Evolutionary conservation across 2,797 vertebrate species (phyloP), one percentile per base, ranked within the genome.

Genomic region (Scarus forsteni): DNA sequence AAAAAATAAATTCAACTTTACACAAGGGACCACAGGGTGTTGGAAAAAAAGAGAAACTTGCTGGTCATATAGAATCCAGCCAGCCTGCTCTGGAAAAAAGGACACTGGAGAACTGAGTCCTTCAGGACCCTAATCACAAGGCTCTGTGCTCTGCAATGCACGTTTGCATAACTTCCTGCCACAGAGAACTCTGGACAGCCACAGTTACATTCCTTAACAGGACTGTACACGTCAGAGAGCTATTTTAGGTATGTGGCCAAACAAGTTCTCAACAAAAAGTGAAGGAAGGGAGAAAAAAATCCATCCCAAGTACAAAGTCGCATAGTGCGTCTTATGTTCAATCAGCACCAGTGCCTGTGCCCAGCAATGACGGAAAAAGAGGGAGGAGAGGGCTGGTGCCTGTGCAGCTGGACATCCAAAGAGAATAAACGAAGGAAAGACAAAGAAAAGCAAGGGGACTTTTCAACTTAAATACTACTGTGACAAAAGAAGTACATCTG

Each of bases 221-320:
- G 95, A 95, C 93, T 86, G 92, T 93, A 94, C 95, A 95, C 42
- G 89, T 95, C 94, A 95, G 92, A 93, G 90, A 94, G 94, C 94
- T 93, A 97, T 96, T 93, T 95, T 90, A 95, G 94, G 93, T 93
- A 96, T 95, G 94, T 86, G 89, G 94, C 95, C 93, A 89, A 95
- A 94, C 94, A 91, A 94, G 94, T 94, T 93, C 84, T 86, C 89
- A 85, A 93, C 89, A 92, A 90, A 93, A 93, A 86, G 79, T 88
- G 60, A 89, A 87, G 83, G 82, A 73, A 84, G 80, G 80, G 64
- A 79, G 52, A 66, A 54, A 73, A 66, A 74, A 70, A 75, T 69
- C 75, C 66, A 85, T 86, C 81, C 86, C 77, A 73, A 92, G 79
- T 81, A 76, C 79, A 83, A 73, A 91, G 85, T 89, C 73, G 80